Conservation (phyloP, 2,113 vertebrate genomes). For the Stegastes partitus region DNA sequence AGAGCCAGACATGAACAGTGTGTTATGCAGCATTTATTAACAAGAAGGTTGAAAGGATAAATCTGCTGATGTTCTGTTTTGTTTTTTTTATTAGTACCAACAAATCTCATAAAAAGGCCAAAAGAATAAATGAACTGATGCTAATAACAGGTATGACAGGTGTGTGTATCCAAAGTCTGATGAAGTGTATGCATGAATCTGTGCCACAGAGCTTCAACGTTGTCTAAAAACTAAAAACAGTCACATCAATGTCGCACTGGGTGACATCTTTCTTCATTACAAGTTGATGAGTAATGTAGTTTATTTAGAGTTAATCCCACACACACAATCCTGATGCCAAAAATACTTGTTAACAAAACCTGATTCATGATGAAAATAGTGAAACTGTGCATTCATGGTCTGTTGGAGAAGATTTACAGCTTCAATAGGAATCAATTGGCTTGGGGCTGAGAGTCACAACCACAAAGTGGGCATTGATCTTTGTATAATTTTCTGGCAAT, state of each 20-base stretch:
- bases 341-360: neutral
- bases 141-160: no score
- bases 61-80: no score
- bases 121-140: no score
- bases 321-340: neutral
- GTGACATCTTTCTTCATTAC: neutral
- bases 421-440: no score
- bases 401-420: no score
- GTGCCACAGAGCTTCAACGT: neutral
- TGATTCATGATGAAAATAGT: neutral
- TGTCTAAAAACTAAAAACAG: neutral
- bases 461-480: no score
- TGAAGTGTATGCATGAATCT: neutral
- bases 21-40: neutral
- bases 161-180: neutral
- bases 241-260: neutral
- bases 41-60: no score
- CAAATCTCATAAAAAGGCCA: no score
- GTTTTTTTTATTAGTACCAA: no score
- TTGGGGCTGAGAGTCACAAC: no score
- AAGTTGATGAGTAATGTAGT: neutral
- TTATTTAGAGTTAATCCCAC: neutral
- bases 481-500: no score
- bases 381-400: no score
- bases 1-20: neutral